These are phyloP conservation scores for Dryoscopus gambensis DNA, from an alignment of 2,113 vertebrate genomes.

Conservation along the genomic window DNA sequence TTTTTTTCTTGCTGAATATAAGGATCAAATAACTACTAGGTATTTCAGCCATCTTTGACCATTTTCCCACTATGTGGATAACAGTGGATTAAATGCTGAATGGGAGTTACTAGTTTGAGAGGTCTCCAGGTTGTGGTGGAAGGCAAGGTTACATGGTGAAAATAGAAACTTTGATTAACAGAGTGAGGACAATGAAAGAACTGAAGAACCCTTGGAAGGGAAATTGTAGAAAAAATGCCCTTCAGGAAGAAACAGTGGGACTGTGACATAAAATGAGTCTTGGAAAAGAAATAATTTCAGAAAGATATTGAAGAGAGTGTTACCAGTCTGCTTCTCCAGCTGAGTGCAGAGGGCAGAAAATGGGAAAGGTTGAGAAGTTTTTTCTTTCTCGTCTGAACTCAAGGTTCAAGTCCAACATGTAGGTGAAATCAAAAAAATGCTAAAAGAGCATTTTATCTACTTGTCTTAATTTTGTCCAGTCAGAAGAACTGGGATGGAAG, in stretches of 20 bases:
- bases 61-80: background rate
- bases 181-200: background rate
- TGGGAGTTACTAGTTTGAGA: background rate
- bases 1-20: background rate
- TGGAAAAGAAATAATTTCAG: background rate
- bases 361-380: background rate
- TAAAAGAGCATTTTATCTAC: background rate
- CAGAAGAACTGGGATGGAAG: background rate
- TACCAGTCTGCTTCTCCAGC: background rate
- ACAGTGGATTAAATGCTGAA: background rate
- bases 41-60: background rate
- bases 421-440: background rate
- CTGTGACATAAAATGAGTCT: background rate
- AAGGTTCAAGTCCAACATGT: background rate
- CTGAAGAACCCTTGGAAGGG: background rate
- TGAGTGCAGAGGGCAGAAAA: background rate
- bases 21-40: background rate
- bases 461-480: background rate
- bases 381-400: background rate
- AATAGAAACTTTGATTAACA: background rate
- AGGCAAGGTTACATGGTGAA: background rate
- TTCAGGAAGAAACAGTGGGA: background rate
- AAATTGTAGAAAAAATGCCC: background rate
- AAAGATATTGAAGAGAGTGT: background rate
- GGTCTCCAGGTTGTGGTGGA: background rate